These are phyloP conservation scores for Ferrisia virgata DNA, from an alignment of 2,888 invertebrate genomes.

Conservation along the genomic window DNA sequence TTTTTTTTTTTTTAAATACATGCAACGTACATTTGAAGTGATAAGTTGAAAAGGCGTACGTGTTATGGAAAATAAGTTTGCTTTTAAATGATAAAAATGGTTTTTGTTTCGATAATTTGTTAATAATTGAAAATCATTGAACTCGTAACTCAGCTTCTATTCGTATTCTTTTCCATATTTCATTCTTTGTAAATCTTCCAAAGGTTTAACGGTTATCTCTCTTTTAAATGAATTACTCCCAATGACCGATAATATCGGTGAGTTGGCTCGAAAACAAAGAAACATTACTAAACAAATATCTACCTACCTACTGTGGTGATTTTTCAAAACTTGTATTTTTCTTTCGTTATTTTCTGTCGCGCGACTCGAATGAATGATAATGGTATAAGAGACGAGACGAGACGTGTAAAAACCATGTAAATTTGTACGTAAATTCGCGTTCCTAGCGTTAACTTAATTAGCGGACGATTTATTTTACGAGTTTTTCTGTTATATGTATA, in stretches of 20 bases:
- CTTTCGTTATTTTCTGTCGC: neutral
- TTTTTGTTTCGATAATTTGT: too few relatives aligned
- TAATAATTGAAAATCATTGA: too few relatives aligned
- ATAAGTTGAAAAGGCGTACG: too few relatives aligned
- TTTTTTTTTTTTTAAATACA: too few relatives aligned
- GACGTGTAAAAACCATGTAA: too few relatives aligned
- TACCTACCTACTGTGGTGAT: too few relatives aligned
- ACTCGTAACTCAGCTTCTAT: too few relatives aligned
- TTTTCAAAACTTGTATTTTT: neutral
- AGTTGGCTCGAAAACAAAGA: slow-evolving; percentile 9
- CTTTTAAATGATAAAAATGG: too few relatives aligned
- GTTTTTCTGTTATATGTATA: neutral
- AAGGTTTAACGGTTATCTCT: neutral
- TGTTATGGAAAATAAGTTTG: too few relatives aligned
- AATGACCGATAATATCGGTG: neutral
- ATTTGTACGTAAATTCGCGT: neutral
- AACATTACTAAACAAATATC: neutral
- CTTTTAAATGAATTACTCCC: neutral
- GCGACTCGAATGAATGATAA: neutral
- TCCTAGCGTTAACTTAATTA: neutral
- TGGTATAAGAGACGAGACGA: neutral
- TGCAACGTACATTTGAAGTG: too few relatives aligned
- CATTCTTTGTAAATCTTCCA: too few relatives aligned
- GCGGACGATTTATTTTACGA: slow-evolving; percentile 17
- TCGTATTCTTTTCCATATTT: too few relatives aligned